Percentiles rank a stretch among this genome's conserved stretches.
These are phyloP conservation scores for Erythrocercus mccallii DNA, from an alignment of 2,113 vertebrate genomes.

Conservation along the genomic window DNA sequence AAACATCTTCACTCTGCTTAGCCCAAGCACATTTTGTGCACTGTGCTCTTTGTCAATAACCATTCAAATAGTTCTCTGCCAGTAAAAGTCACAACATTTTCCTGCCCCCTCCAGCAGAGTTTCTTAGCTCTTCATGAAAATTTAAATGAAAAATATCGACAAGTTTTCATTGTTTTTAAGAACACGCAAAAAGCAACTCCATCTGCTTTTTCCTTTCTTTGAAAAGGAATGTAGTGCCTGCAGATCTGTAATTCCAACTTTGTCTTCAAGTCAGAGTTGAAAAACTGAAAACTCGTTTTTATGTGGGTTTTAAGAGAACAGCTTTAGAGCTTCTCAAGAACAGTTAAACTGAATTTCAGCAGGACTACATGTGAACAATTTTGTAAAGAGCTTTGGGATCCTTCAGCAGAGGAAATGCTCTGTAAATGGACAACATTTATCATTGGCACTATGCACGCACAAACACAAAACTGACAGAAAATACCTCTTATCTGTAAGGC, in stretches of 20 bases:
- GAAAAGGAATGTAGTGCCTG: not conserved
- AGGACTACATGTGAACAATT: not conserved
- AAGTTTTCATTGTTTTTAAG: constrained; percentile 30
- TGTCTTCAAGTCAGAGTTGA: not conserved
- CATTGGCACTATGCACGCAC: not conserved
- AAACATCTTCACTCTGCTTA: constrained; percentile 50
- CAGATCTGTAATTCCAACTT: constrained; percentile 25
- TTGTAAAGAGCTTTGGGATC: not conserved
- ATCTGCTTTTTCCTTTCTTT: not conserved
- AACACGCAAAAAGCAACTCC: not conserved
- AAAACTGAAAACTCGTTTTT: not conserved
- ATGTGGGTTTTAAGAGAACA: not conserved
- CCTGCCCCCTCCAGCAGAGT: constrained; percentile 30
- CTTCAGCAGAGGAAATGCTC: not conserved
- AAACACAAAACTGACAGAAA: not conserved
- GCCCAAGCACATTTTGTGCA: constrained; percentile 35
- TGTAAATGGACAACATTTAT: not conserved
- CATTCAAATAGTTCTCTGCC: not conserved
- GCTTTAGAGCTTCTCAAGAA: not conserved
- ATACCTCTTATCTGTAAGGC: not conserved
- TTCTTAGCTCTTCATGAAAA: constrained; percentile 52
- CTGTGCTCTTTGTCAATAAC: constrained; percentile 56
- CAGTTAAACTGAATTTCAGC: not conserved
- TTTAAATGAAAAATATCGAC: constrained; percentile 57
- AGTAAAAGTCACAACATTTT: constrained; percentile 45